Conservation (phyloP, 2,797 vertebrate species). For the Lepus oiostolus region DNA sequence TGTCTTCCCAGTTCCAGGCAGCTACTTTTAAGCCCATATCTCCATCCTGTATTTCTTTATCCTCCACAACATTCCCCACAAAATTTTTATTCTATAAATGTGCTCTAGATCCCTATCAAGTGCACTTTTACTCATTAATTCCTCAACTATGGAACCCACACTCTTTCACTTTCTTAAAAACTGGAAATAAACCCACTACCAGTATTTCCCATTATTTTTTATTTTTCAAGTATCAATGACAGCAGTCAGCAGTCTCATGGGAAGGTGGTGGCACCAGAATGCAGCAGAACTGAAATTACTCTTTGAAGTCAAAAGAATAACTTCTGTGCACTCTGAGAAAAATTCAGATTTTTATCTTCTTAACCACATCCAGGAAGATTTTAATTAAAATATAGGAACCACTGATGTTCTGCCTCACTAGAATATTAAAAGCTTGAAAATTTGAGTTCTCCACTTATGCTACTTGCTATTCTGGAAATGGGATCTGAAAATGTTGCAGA, state of each 20-base stretch:
- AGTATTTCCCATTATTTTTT: not conserved
- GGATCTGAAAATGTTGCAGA: not conserved
- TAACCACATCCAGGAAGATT: slow-evolving; percentile 36
- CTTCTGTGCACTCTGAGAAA: slow-evolving; percentile 17
- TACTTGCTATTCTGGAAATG: not conserved
- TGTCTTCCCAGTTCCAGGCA: not conserved
- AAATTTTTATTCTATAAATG: not conserved
- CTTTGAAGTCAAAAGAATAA: not conserved
- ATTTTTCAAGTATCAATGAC: not conserved
- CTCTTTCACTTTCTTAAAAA: not conserved
- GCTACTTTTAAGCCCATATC: not conserved
- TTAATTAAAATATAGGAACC: not conserved
- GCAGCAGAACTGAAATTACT: not conserved
- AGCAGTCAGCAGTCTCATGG: not conserved
- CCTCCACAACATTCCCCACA: not conserved
- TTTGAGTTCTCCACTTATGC: not conserved
- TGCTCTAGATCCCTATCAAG: not conserved
- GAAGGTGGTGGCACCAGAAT: not conserved
- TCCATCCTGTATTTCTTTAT: not conserved
- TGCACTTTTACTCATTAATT: not conserved
- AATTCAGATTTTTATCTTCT: slow-evolving; percentile 43
- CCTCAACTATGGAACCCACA: not conserved
- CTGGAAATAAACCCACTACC: not conserved
- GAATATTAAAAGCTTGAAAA: not conserved
- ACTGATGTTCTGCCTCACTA: not conserved